phyloP scores from a whole-genome alignment of 1,140 invertebrate genomes.

The Xylocopa sonorina region DNA sequence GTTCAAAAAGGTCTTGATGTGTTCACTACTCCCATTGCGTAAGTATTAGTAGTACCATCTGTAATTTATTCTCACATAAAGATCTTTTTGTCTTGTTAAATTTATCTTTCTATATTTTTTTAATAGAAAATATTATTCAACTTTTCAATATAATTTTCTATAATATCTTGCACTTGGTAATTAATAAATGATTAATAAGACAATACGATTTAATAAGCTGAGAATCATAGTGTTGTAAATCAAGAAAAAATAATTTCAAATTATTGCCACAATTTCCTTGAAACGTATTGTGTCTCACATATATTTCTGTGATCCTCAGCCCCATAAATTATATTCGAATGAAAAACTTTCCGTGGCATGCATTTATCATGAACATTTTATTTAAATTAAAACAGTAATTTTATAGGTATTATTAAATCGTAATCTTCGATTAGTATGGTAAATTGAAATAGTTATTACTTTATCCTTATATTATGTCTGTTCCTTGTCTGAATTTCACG shows the following conservation, averaged over 20 bases:
- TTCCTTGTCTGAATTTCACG: conserved; percentile 32
- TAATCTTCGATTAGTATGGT: conserved; percentile 8
- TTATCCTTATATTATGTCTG: conserved; percentile 31
- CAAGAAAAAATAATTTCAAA: no score
- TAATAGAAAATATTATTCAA: neutral
- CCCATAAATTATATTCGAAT: no score
- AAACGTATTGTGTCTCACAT: no score
- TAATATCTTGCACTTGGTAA: conserved; percentile 10
- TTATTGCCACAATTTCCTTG: no score
- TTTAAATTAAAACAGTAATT: neutral
- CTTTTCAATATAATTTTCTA: neutral
- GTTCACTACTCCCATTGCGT: conserved; percentile 48
- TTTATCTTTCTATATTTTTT: conserved; percentile 20
- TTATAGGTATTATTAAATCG: neutral
- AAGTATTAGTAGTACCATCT: conserved; percentile 49
- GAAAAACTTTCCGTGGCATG: no score
- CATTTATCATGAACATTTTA: neutral
- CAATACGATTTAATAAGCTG: neutral
- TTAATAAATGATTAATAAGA: neutral
- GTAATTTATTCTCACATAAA: conserved; percentile 19
- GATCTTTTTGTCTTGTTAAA: conserved; percentile 24
- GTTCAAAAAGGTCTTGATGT: conserved; percentile 50
- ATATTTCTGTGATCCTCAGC: no score
- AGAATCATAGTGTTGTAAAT: no score
- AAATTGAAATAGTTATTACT: conserved; percentile 26